A percentile compares a stretch with the other conserved stretches of the same genome.
These are phyloP conservation scores for Eumacrocentrus americanus DNA, from an alignment of 2,888 invertebrate species.

Conservation along the genomic window DNA sequence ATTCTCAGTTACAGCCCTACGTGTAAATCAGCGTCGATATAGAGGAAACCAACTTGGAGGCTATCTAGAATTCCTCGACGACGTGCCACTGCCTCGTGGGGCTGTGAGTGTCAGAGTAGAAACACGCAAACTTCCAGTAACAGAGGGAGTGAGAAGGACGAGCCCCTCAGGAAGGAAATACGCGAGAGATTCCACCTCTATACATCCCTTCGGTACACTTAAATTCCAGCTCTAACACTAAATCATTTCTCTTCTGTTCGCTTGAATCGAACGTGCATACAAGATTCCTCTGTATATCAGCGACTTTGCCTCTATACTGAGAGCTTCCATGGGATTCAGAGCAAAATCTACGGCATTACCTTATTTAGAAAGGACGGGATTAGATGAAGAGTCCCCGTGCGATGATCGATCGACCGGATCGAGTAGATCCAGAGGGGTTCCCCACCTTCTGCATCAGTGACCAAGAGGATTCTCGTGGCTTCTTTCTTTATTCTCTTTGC, in stretches of 20 bases:
- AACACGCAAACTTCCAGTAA: conserved; percentile 13
- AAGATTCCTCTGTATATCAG: too few relatives aligned
- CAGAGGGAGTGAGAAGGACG: neutral
- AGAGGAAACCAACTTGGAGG: neutral
- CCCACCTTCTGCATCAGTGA: neutral
- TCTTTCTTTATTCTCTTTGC: conserved; percentile 2
- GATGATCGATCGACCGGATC: conserved; percentile 28
- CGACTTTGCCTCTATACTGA: too few relatives aligned
- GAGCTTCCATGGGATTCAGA: conserved; percentile 10
- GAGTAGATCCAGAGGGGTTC: neutral
- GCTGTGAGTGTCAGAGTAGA: neutral
- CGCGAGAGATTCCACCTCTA: conserved; percentile 13
- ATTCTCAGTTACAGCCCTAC: neutral
- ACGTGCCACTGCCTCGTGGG: neutral
- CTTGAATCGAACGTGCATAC: neutral
- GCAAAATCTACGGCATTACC: conserved; percentile 21
- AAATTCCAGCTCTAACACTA: conserved; percentile 13
- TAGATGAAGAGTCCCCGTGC: conserved; percentile 12
- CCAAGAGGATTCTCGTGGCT: conserved; percentile 16
- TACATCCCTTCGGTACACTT: conserved; percentile 16
- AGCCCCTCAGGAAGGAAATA: conserved; percentile 16
- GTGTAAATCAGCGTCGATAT: conserved; percentile 2
- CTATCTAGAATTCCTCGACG: neutral
- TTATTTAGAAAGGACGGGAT: conserved; percentile 20
- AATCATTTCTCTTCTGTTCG: conserved; percentile 8